Evolutionary conservation across 2,797 vertebrate species (phyloP), one percentile per base, ranked within the genome.

Genomic region (Tinamus major): DNA sequence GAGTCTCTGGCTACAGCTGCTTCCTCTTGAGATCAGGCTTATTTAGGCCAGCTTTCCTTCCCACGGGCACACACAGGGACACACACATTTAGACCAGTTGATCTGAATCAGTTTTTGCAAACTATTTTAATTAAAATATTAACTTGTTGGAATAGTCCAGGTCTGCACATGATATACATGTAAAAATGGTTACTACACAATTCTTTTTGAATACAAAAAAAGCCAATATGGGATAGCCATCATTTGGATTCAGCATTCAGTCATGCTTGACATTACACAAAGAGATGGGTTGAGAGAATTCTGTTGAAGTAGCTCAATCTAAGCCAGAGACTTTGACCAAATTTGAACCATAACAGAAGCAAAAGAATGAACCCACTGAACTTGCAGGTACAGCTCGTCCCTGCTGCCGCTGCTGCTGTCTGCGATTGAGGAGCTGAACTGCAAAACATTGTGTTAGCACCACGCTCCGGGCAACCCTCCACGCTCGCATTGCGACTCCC

Each of bases 41-140:
- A 31, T 76, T 89, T 70, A 91, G 88, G 92, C 87, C 87, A 96
- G 72, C 88, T 90, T 44, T 93, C 83, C 70, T 95, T 93, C 78
- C 80, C 67, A 91, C 92, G 75, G 53, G 4, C 59, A 94, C 92
- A 95, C 79, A 91, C 92, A 95, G 93, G 88, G 88, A 96, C 91
- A 95, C 88, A 97, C 87, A 97, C 96, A 96, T 58, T 91, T 92
- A 97, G 95, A 97, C 91, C 93, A 97, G 96, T 93, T 97, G 93
- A 97, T 94, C 88, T 95, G 94, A 97, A 97, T 96, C 92, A 97
- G 94, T 96, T 97, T 98, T 97, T 97, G 95, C 93, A 97, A 97
- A 98, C 95, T 95, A 93, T 97, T 97, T 97, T 97, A 98, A 97
- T 97, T 97, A 97, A 97, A 97, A 97, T 96, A 95, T 97, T 97